Base-by-base conservation (phyloP, 1,140 invertebrate genomes). In the Drosophila ercepeae region DNA sequence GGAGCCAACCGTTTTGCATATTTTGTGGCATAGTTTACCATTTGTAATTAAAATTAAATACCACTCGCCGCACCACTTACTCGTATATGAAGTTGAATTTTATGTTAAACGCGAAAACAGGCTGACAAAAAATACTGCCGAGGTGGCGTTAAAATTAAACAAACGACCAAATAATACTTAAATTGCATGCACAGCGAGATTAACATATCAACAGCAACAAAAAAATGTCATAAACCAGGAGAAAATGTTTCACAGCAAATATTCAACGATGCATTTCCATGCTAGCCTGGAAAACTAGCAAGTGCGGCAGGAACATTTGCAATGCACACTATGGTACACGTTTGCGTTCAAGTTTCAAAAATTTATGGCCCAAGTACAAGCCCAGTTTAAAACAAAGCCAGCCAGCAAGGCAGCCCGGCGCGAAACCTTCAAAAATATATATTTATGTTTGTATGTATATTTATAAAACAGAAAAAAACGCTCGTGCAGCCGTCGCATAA, bases 291-390 rank as follows among this genome's bases (percentile, higher is more conserved):
- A n/a, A n/a, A n/a, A 7, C 41, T 27, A 21, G n/a, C 23, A 52
- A 46, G 25, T 23, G 14, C 49, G 29, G 64, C 25, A 59, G 39
- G 27, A 51, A 23, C 45, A 61, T 18, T 41, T 21, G 75, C 57
- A 79, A 48, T 67, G 27, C 50, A 36, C 45, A 58, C 58, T 51
- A 57, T 55, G 61, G 61, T 46, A 45, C 61, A 82, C 63, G 70
- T 59, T 79, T 68, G 51, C 76, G 61, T 69, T 84, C 63, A 86
- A 79, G 81, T 86, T 79, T 78, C 64, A 86, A 72, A 71, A 73
- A 79, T 84, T 73, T 84, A 86, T 86, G 79, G 21, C 65, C 53
- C 79, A 84, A 79, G 79, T 78, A 69, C 61, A 82, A 59, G 78
- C 79, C 41, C 48, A 57, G 61, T 18, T 57, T 53, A 60, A 74